Base-by-base conservation (phyloP, 92 coral and sea anemone genomes). In the Heliopora coerulea region DNA sequence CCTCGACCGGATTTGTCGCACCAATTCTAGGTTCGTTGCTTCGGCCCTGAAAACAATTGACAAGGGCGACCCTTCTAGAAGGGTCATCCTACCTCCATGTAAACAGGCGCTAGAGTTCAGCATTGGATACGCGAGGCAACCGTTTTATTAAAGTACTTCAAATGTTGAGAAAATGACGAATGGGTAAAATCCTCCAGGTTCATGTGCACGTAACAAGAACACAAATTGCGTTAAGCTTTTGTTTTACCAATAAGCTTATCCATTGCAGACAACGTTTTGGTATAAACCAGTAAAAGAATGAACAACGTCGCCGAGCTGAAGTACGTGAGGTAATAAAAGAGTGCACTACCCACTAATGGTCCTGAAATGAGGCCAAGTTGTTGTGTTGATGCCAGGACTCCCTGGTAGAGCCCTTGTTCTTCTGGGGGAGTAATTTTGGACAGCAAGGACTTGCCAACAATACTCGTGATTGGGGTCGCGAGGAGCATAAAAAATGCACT, bases 291-390 rank as follows among this genome's bases (percentile, higher is more conserved):
- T 0, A 70, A 12, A 4, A 70, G 54, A 5, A 54, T 23, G 17
- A 52, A 70, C 13, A 70, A 13, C 5, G 77, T 27, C 3, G 32
- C 19, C 18, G 77, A 70, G 21, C 77, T 70, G 42, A 70, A 70
- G 20, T 70, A 54, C 0, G 29, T 70, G 10, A 70, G 46, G 34
- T 70, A 52, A 11, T 24, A 31, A 34, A 70, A 70, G n/a, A 70
- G 62, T 1, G 77, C 77, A 37, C 77, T 70, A 8, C 77, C 77
- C n/a, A 70, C 63, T 10, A 70, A 58, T 6, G 77, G 77, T n/a
- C 77, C 77, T 2, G 62, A 52, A 1, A 70, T 70, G n/a, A 70
- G 62, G 8, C 77, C 77, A 14, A 70, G 50, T 31, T 70, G 77
- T 70, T 70, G 77, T 3, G 77, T 30, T 9, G 77, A 70, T 6